Conservation (phyloP, 92 coral and sea anemone genomes). For the Palythoa grandis region DNA sequence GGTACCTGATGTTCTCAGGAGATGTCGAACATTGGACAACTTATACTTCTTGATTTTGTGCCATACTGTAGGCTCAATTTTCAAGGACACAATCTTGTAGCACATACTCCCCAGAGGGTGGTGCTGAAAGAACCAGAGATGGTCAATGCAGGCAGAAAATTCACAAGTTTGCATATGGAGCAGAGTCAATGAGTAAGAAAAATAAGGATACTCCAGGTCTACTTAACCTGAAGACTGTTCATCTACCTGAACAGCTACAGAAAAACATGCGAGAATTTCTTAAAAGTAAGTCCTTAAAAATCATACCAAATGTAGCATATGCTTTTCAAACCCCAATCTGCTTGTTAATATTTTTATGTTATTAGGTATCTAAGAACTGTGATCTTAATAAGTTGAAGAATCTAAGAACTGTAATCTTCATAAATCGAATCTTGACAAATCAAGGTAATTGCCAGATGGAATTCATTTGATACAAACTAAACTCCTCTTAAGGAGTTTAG, state of each 20-base stretch:
- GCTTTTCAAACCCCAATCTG: background rate
- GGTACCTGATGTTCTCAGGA: no score
- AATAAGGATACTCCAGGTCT: conserved; percentile 87
- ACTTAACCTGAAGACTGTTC: conserved; percentile 78
- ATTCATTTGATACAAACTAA: no score
- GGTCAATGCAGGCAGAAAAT: background rate
- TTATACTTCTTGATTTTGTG: background rate
- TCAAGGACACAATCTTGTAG: background rate
- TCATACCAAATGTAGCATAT: background rate
- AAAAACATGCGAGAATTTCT: conserved; percentile 73
- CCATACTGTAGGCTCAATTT: background rate
- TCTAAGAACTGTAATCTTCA: no score
- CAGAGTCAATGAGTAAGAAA: conserved; percentile 64
- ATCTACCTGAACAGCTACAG: conserved; percentile 81
- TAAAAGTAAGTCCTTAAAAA: conserved; percentile 62
- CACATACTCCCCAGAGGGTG: conserved; percentile 11
- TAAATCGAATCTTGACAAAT: no score
- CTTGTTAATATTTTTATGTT: no score
- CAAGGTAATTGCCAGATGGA: no score
- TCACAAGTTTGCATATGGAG: conserved; percentile 78
- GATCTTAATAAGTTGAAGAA: no score
- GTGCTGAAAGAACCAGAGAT: background rate
- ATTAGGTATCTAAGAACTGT: no score
- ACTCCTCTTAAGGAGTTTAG: no score
- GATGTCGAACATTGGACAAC: background rate